A percentile compares a stretch with the other conserved stretches of the same genome.
Conservation (phyloP, 2,797 vertebrate genomes). For the Thunnus albacares region DNA sequence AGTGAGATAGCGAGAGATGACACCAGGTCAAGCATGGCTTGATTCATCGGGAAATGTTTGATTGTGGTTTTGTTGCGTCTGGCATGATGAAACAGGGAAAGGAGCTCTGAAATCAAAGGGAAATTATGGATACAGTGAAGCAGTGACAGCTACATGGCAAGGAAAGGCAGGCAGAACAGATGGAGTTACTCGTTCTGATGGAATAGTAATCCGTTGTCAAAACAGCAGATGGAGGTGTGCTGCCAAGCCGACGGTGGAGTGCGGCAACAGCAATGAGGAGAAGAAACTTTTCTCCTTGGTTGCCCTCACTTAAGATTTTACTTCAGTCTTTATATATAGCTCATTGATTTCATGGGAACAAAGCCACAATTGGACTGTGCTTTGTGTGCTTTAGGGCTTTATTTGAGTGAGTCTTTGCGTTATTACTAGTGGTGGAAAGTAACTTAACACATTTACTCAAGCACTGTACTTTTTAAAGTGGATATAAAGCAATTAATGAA, state of each 20-base stretch:
- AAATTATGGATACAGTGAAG: conserved; percentile 71
- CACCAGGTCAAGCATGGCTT: conserved; percentile 37
- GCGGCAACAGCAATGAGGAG: conserved; percentile 22
- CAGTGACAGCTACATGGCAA: conserved; percentile 37
- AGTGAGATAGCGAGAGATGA: background rate
- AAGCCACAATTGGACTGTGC: background rate
- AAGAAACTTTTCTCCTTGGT: conserved; percentile 46
- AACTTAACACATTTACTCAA: no score
- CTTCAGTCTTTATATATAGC: background rate
- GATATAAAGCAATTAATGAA: no score
- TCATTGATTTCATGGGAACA: conserved; percentile 4
- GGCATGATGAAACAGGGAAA: conserved; percentile 49
- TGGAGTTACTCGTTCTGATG: conserved; percentile 70
- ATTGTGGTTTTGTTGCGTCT: conserved; percentile 46
- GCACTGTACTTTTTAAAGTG: no score
- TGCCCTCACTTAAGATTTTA: background rate
- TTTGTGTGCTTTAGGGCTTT: background rate
- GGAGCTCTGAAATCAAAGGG: conserved; percentile 68
- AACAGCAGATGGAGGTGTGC: conserved; percentile 82
- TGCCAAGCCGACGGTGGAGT: conserved; percentile 49
- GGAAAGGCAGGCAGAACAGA: conserved; percentile 74
- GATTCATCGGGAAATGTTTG: conserved; percentile 45
- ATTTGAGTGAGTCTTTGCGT: background rate
- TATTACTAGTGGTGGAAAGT: background rate
- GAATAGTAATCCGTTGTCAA: conserved; percentile 72